A percentile compares a stretch with the other conserved stretches of the same genome.
phyloP scores from a whole-genome alignment of 2,888 invertebrate species.

The Nymphalis polychloros region DNA sequence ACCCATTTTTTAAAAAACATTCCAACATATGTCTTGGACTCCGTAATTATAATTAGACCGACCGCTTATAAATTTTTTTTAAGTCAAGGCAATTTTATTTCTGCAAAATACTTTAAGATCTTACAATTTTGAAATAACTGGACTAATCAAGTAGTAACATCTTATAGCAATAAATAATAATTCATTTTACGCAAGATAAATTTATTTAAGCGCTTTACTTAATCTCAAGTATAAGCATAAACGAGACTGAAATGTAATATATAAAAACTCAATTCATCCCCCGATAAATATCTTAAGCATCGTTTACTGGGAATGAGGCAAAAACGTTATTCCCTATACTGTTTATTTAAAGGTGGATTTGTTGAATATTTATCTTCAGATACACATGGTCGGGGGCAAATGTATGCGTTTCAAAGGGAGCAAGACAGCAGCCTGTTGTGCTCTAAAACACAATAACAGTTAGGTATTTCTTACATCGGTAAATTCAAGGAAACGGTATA shows the following conservation, averaged over 20 bases:
- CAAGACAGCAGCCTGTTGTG: slow-evolving; percentile 24
- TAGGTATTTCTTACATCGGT: slow-evolving; percentile 1
- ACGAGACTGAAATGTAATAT: slow-evolving; percentile 57
- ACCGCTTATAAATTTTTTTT: no score
- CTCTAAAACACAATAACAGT: slow-evolving; percentile 12
- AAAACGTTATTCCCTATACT: slow-evolving; percentile 75
- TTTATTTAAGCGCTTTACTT: slow-evolving; percentile 26
- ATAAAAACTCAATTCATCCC: slow-evolving; percentile 75
- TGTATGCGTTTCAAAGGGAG: slow-evolving; percentile 40
- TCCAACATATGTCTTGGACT: no score
- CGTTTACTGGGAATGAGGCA: slow-evolving; percentile 78
- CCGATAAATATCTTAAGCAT: slow-evolving; percentile 79
- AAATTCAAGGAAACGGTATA: not conserved
- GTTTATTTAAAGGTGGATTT: slow-evolving; percentile 81
- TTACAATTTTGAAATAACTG: no score
- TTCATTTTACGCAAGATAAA: slow-evolving; percentile 3
- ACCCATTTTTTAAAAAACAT: no score
- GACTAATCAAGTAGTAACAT: no score
- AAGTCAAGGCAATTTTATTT: no score
- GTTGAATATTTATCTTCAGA: slow-evolving; percentile 75
- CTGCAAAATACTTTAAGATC: no score
- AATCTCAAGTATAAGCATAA: slow-evolving; percentile 45
- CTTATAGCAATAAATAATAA: no score
- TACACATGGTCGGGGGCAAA: slow-evolving; percentile 52
- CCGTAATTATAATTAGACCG: no score